These are phyloP conservation scores for Sternarchorhynchus goeldii DNA, from an alignment of 2,797 vertebrate species.

Conservation along the genomic window DNA sequence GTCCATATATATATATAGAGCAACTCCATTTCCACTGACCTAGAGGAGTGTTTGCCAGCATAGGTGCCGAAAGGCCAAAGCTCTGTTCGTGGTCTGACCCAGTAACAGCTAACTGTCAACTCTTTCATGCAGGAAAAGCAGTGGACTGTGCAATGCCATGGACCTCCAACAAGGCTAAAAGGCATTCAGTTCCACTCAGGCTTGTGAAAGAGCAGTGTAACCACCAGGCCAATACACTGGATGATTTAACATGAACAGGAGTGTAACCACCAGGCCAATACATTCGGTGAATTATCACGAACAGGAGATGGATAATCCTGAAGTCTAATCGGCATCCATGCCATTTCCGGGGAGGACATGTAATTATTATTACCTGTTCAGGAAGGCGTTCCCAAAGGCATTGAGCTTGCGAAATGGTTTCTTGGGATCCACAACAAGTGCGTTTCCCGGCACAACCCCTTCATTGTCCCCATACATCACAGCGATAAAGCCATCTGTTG, in stretches of 20 bases:
- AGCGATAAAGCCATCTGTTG: constrained; percentile 96
- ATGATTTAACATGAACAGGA: not conserved
- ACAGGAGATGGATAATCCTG: not conserved
- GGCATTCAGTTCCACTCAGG: not conserved
- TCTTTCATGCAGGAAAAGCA: not conserved
- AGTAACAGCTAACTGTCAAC: not conserved
- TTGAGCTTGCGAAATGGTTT: constrained; percentile 95
- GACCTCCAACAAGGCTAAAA: not conserved
- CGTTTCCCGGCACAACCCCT: constrained; percentile 91
- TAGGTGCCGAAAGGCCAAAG: no score
- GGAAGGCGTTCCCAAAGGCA: constrained; percentile 94
- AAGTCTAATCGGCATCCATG: no score
- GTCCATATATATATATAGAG: no score
- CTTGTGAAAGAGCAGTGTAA: no score
- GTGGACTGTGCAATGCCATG: not conserved
- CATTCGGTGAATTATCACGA: not conserved
- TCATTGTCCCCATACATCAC: constrained; percentile 95
- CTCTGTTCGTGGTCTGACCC: not conserved
- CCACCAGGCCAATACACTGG: no score
- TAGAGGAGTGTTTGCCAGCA: no score
- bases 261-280: not conserved
- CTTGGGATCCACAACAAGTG: constrained; percentile 94
- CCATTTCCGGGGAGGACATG: not conserved
- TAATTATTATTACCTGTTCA: constrained; percentile 82
- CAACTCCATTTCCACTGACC: no score